phyloP scores from a whole-genome alignment of 1,140 invertebrate genomes.

The Coboldia fuscipes region DNA sequence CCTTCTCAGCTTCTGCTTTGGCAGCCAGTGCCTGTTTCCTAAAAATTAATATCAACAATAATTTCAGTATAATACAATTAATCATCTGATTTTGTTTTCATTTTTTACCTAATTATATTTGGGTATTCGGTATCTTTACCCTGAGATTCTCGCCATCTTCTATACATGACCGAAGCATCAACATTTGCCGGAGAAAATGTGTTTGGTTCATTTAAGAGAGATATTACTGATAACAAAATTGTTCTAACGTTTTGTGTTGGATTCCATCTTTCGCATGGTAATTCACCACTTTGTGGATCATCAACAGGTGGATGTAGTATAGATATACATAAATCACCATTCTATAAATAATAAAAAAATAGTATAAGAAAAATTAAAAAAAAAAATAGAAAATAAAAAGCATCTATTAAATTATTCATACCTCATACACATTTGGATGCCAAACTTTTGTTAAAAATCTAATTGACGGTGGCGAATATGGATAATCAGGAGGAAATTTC shows the following conservation, averaged over 20 bases:
- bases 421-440: slow-evolving; percentile 99
- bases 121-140: slow-evolving; percentile 98
- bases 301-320: slow-evolving; percentile 97
- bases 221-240: slow-evolving; percentile 94
- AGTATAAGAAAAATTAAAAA: slow-evolving; percentile 14
- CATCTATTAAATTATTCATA: slow-evolving; percentile 26
- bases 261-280: slow-evolving; percentile 99
- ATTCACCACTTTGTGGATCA: slow-evolving; percentile 92
- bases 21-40: slow-evolving; percentile 94
- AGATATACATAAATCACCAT: slow-evolving; percentile 97
- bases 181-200: slow-evolving; percentile 99
- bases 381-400: slow-evolving; percentile 2
- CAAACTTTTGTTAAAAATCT: slow-evolving; percentile 97
- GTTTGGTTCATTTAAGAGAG: slow-evolving; percentile 96
- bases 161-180: slow-evolving; percentile 98
- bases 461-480: slow-evolving; percentile 94
- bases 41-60: slow-evolving; percentile 12
- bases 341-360: slow-evolving; percentile 39
- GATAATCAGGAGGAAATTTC: slow-evolving; percentile 95
- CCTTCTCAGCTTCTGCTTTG: slow-evolving; percentile 82
- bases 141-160: slow-evolving; percentile 95
- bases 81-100: not conserved
- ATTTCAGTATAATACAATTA: not conserved
- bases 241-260: slow-evolving; percentile 98
- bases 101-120: slow-evolving; percentile 83